phyloP scores from a whole-genome alignment of 2,888 invertebrate species.

The Nemotelus nigrinus region DNA sequence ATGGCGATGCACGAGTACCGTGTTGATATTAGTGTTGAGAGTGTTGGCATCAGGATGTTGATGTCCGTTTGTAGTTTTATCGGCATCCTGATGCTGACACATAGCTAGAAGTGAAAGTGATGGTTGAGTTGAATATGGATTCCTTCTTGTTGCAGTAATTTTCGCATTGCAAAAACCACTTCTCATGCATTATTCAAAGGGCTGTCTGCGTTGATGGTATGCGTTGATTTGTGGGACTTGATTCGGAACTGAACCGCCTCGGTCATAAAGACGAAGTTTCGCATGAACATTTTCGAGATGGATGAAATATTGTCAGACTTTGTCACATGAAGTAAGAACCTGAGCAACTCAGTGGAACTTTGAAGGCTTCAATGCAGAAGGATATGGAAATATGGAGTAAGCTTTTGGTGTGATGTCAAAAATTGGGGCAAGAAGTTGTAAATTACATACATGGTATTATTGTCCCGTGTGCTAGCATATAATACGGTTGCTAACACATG shows the following conservation, averaged over 20 bases:
- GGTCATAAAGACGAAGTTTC: conserved; percentile 26
- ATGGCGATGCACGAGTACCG: too few species aligned
- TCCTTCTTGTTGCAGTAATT: conserved; percentile 11
- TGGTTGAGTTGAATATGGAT: not conserved
- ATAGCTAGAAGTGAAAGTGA: conserved; percentile 31
- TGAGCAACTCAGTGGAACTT: not conserved
- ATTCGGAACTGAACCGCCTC: too few species aligned
- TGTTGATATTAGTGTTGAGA: too few species aligned
- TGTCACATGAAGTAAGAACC: conserved; percentile 10
- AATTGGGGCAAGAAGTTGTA: conserved; percentile 24
- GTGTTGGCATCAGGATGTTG: too few species aligned
- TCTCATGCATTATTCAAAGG: conserved; percentile 35
- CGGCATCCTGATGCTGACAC: too few species aligned
- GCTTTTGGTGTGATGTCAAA: not conserved
- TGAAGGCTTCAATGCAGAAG: not conserved
- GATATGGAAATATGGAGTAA: not conserved
- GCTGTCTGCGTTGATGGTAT: not conserved
- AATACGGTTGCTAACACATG: too few species aligned
- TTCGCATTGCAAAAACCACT: not conserved
- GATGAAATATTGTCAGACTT: conserved; percentile 39
- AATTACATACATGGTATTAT: not conserved
- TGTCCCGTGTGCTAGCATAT: too few species aligned
- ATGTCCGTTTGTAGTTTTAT: too few species aligned
- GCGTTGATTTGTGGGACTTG: too few species aligned
- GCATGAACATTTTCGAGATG: conserved; percentile 35